phyloP scores from a whole-genome alignment of 2,888 invertebrate species.

The Pteria penguin region DNA sequence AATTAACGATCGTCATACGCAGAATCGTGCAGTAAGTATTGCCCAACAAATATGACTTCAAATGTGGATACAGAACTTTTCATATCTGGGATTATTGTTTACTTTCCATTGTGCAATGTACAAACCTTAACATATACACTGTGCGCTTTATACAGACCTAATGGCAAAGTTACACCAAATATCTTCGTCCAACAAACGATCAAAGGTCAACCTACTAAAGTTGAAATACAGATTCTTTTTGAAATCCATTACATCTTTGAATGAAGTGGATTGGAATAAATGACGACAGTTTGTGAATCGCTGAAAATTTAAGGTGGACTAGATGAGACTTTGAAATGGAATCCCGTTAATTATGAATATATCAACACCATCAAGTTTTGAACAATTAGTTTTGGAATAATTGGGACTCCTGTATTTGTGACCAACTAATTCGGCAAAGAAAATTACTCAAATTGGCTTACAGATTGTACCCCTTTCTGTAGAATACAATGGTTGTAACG shows the following conservation, averaged over 20 bases:
- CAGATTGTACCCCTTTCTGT: constrained; percentile 19
- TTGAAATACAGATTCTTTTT: not conserved
- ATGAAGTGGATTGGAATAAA: not conserved
- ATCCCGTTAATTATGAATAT: not conserved
- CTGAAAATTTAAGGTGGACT: not conserved
- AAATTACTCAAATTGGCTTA: constrained; percentile 9
- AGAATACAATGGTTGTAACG: not conserved
- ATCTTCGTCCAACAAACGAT: not conserved
- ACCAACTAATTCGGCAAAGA: constrained; percentile 15
- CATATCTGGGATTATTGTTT: too few species aligned
- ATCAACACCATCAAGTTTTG: constrained; percentile 18
- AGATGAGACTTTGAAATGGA: constrained; percentile 26
- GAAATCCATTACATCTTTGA: not conserved
- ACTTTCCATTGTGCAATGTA: too few species aligned
- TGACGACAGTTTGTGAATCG: constrained; percentile 7
- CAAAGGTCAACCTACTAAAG: not conserved
- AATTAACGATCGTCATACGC: too few species aligned
- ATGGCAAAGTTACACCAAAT: not conserved
- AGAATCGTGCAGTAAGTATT: too few species aligned
- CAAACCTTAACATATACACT: too few species aligned
- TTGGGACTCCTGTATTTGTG: constrained; percentile 43
- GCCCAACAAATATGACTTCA: too few species aligned
- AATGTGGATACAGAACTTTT: too few species aligned
- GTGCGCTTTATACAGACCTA: constrained; percentile 1
- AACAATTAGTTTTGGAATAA: constrained; percentile 19